These are phyloP conservation scores for Lagopus leucura DNA, from an alignment of 2,113 vertebrate species.

Conservation along the genomic window DNA sequence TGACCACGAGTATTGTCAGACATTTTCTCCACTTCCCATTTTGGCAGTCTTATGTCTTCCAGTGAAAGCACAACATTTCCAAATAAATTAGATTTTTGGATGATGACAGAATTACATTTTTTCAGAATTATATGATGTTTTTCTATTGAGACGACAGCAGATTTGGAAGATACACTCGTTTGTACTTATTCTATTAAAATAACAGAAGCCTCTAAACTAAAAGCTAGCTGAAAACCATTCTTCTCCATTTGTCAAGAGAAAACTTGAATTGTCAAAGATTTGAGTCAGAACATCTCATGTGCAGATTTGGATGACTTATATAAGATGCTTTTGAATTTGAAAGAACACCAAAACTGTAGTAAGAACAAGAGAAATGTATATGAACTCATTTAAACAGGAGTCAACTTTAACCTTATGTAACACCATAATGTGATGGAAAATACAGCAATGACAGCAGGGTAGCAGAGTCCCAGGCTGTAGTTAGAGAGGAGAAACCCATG, in stretches of 20 bases:
- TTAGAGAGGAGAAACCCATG: no score
- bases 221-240: not conserved
- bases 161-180: not conserved
- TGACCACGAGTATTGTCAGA: not conserved
- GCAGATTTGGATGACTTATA: not conserved
- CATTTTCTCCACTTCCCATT: not conserved
- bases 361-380: not conserved
- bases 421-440: no score
- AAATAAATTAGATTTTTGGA: not conserved
- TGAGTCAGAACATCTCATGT: not conserved
- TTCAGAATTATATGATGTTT: not conserved
- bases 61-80: not conserved
- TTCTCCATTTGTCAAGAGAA: not conserved
- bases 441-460: no score
- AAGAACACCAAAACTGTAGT: accelerated
- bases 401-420: no score
- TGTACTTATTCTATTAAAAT: not conserved
- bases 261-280: not conserved
- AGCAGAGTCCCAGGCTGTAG: no score
- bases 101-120: not conserved
- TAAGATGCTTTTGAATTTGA: not conserved
- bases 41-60: not conserved
- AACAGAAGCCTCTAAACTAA: not conserved
- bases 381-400: no score
- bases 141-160: not conserved